These are phyloP conservation scores for Loriculus beryllinus DNA, from an alignment of 2,797 vertebrate species.

Conservation along the genomic window DNA sequence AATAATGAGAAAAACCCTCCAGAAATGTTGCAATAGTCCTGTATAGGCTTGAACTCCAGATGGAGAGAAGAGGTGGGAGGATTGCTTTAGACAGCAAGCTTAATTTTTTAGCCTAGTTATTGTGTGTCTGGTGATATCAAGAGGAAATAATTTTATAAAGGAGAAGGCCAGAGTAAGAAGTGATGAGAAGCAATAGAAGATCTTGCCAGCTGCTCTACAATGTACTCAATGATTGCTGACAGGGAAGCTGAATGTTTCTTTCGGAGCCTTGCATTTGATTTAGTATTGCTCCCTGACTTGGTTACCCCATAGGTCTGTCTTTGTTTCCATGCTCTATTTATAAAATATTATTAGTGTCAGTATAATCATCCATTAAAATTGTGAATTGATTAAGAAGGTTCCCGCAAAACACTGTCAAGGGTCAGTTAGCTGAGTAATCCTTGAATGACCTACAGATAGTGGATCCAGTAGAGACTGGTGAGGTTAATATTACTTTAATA, in stretches of 20 bases:
- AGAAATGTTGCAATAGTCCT: slow-evolving; percentile 4
- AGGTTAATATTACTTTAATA: background rate
- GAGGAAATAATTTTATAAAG: slow-evolving; percentile 6
- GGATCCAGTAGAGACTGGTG: background rate
- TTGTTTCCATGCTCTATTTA: background rate
- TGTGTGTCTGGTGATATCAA: slow-evolving; percentile 15
- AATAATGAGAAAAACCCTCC: background rate
- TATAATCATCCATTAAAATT: background rate
- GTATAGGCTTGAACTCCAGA: background rate
- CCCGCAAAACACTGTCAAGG: background rate
- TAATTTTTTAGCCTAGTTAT: background rate
- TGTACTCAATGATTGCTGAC: background rate
- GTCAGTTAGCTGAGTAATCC: background rate
- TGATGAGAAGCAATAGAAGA: background rate
- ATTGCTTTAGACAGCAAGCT: background rate
- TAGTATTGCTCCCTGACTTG: background rate
- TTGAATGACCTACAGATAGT: background rate
- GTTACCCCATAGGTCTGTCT: background rate
- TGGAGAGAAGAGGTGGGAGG: background rate
- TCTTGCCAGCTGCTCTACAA: background rate
- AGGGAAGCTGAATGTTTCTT: background rate
- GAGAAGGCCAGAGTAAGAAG: background rate
- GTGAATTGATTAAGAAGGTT: background rate
- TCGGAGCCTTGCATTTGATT: background rate
- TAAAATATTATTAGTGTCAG: background rate